A percentile compares a stretch with the other conserved stretches of the same genome.
Evolutionary conservation across 2,113 vertebrate species (phyloP).

Genomic region (Xenopus laevis): DNA sequence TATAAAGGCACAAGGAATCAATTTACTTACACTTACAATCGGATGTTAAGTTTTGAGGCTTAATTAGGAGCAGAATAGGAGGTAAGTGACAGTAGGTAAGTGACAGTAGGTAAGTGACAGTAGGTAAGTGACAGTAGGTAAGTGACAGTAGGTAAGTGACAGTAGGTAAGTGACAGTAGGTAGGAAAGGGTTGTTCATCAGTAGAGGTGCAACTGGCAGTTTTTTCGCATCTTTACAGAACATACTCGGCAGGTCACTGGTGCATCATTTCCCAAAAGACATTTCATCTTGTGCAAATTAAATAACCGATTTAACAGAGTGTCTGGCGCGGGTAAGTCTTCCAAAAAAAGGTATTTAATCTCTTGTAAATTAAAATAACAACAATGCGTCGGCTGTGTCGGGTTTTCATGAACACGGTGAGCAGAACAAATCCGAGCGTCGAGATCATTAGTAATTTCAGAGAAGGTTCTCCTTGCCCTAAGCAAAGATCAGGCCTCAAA

Average conservation of each 20-base stretch:
- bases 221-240: background rate
- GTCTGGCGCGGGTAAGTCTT: background rate
- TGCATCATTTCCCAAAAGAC: slow-evolving; percentile 27
- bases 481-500: too few relatives aligned
- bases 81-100: too few relatives aligned
- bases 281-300: slow-evolving; percentile 36
- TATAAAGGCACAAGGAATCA: too few relatives aligned
- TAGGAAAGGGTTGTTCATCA: too few relatives aligned
- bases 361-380: slow-evolving; percentile 38
- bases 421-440: slow-evolving; percentile 58
- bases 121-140: too few relatives aligned
- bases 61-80: too few relatives aligned
- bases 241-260: slow-evolving; percentile 14
- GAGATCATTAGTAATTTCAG: slow-evolving; percentile 48
- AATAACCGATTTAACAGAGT: slow-evolving; percentile 26
- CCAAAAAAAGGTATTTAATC: slow-evolving; percentile 28
- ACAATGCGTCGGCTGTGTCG: background rate
- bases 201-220: too few relatives aligned
- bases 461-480: slow-evolving; percentile 24
- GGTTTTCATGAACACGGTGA: slow-evolving; percentile 31
- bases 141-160: too few relatives aligned
- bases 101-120: too few relatives aligned
- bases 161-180: too few relatives aligned
- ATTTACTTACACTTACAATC: too few relatives aligned
- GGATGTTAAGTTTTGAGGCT: too few relatives aligned